phyloP scores from a whole-genome alignment of 2,113 vertebrate genomes.

The Lota lota region DNA sequence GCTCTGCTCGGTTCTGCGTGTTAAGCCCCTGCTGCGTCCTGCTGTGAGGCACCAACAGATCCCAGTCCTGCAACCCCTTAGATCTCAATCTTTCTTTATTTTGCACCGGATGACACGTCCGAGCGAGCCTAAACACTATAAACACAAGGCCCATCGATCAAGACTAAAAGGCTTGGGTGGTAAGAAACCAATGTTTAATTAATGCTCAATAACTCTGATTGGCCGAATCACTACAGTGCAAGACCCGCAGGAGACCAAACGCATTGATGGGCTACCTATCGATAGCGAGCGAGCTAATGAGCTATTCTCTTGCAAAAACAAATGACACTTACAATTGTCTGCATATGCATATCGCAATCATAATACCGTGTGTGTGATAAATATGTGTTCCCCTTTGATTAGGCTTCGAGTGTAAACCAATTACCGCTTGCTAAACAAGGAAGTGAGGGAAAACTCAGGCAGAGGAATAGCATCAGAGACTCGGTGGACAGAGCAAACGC shows the following conservation, averaged over 20 bases:
- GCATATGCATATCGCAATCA: neutral
- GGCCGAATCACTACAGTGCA: conserved; percentile 12
- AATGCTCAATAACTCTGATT: conserved; percentile 37
- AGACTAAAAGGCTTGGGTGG: conserved; percentile 18
- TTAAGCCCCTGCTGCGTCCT: conserved; percentile 1
- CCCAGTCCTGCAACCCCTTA: conserved; percentile 18
- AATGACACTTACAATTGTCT: neutral
- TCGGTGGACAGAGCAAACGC: neutral
- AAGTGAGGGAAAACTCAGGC: neutral
- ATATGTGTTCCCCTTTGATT: neutral
- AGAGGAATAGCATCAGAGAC: neutral
- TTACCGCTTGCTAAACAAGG: neutral
- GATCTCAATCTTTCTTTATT: conserved; percentile 44
- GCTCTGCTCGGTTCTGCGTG: conserved; percentile 23
- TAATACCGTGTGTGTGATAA: neutral
- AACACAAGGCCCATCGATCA: conserved; percentile 48
- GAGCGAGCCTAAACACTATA: conserved; percentile 35
- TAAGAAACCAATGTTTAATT: conserved; percentile 29
- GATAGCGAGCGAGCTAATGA: neutral
- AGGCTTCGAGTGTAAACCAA: neutral
- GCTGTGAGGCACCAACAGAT: conserved; percentile 30
- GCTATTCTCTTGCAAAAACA: neutral
- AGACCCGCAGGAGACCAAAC: conserved; percentile 9
- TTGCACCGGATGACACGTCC: conserved; percentile 15
- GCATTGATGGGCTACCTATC: neutral